Evolutionary conservation across 2,797 vertebrate genomes (phyloP).

Genomic region (Girardinus metallicus): DNA sequence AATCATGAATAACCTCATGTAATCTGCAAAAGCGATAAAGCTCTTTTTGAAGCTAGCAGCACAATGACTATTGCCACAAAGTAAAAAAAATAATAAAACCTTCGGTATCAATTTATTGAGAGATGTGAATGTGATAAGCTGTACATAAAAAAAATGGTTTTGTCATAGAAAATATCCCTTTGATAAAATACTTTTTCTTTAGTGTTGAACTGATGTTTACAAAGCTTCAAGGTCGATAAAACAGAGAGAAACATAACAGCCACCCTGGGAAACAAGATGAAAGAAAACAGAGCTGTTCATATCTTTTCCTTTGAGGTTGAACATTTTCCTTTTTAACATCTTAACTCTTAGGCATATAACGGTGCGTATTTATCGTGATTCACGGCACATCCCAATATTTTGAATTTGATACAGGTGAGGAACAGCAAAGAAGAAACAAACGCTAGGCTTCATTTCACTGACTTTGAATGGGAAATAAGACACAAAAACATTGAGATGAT

Average conservation of each 20-base stretch:
- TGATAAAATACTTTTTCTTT: slow-evolving; percentile 72
- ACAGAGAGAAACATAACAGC: slow-evolving; percentile 61
- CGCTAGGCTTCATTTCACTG: neutral
- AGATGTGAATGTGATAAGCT: slow-evolving; percentile 66
- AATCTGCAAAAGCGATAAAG: slow-evolving; percentile 32
- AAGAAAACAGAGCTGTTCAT: slow-evolving; percentile 62
- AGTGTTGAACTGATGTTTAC: slow-evolving; percentile 67
- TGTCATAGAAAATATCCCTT: slow-evolving; percentile 72
- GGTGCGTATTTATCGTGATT: neutral
- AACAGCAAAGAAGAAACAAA: neutral
- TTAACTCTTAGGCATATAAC: neutral
- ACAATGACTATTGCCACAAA: slow-evolving; percentile 26
- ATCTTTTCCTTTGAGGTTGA: slow-evolving; percentile 63
- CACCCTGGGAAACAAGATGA: slow-evolving; percentile 64
- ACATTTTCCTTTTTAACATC: slow-evolving; percentile 58
- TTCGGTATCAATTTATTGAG: slow-evolving; percentile 62
- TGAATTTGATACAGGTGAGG: neutral
- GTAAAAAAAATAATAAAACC: slow-evolving; percentile 46
- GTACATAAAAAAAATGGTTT: slow-evolving; percentile 69
- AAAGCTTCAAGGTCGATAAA: slow-evolving; percentile 76
- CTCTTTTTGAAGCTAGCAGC: slow-evolving; percentile 58
- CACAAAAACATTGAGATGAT: neutral
- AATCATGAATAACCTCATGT: slow-evolving; percentile 59
- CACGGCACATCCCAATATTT: neutral
- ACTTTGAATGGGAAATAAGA: neutral